phyloP scores from a whole-genome alignment of 2,888 invertebrate genomes.

The Hirudinaria manillensis region DNA sequence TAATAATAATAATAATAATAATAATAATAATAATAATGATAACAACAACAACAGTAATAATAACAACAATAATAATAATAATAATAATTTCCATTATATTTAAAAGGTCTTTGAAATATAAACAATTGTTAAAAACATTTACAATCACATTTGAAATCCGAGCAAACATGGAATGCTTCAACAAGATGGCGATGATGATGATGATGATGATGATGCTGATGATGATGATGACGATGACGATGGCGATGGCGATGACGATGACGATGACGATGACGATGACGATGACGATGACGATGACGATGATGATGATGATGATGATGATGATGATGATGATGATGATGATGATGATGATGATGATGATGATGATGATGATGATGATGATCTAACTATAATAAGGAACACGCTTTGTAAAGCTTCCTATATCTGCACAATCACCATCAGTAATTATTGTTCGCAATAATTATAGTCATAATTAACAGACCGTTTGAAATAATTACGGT shows the following conservation, averaged over 20 bases:
- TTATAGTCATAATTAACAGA: no score
- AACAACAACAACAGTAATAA: neutral
- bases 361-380: neutral
- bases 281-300: constrained; percentile 19
- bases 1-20: neutral
- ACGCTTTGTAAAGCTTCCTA: no score
- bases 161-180: neutral
- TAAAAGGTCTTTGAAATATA: neutral
- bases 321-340: constrained; percentile 26
- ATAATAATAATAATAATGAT: constrained; percentile 11
- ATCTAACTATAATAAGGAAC: no score
- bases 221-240: neutral
- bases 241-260: constrained; percentile 21
- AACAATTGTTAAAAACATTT: neutral
- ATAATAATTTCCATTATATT: neutral
- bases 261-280: constrained; percentile 17
- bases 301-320: constrained; percentile 21
- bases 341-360: constrained; percentile 26
- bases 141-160: neutral
- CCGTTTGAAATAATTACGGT: no score
- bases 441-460: no score
- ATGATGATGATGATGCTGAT: neutral
- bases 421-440: no score
- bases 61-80: constrained; percentile 2
- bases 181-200: constrained; percentile 17